Evolutionary conservation across 2,888 invertebrate species (phyloP).

Genomic region (Drosophila basisetae): DNA sequence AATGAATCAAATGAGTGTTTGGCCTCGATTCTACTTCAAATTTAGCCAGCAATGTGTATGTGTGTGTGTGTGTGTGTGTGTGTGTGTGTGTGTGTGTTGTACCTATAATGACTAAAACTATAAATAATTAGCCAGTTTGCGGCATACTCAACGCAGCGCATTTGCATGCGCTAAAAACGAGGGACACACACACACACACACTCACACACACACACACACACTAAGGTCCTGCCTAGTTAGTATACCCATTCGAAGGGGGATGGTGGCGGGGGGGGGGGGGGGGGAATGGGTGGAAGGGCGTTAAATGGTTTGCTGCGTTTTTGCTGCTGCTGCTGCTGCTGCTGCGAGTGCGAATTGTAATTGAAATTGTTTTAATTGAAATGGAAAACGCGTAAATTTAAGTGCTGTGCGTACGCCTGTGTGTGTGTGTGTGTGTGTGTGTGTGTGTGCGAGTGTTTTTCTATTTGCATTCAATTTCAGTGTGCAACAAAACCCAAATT

Average conservation of each 20-base stretch:
- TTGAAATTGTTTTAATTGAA: conserved; percentile 77
- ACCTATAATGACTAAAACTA: conserved; percentile 40
- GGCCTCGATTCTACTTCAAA: conserved; percentile 19
- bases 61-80: neutral
- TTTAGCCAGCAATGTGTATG: neutral
- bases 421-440: conserved; percentile 13
- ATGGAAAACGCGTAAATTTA: conserved; percentile 78
- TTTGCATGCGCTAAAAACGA: conserved; percentile 68
- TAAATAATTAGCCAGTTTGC: conserved; percentile 69
- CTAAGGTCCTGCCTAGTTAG: conserved; percentile 68
- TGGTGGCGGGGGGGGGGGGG: neutral
- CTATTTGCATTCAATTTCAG: conserved; percentile 81
- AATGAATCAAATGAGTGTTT: neutral
- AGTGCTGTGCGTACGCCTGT: conserved; percentile 55
- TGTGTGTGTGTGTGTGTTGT: neutral
- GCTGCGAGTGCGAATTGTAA: conserved; percentile 26
- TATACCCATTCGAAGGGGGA: conserved; percentile 35
- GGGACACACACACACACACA: neutral
- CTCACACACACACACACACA: neutral
- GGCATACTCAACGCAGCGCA: conserved; percentile 59
- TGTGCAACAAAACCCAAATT: conserved; percentile 75
- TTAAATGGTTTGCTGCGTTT: conserved; percentile 44
- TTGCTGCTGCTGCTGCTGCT: conserved; percentile 9
- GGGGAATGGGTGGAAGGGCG: conserved; percentile 15
- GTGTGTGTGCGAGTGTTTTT: conserved; percentile 51